Percentiles rank a stretch among this genome's conserved stretches.
Evolutionary conservation across 2,113 vertebrate species (phyloP).

Genomic region (Petrocephalus zakoni): DNA sequence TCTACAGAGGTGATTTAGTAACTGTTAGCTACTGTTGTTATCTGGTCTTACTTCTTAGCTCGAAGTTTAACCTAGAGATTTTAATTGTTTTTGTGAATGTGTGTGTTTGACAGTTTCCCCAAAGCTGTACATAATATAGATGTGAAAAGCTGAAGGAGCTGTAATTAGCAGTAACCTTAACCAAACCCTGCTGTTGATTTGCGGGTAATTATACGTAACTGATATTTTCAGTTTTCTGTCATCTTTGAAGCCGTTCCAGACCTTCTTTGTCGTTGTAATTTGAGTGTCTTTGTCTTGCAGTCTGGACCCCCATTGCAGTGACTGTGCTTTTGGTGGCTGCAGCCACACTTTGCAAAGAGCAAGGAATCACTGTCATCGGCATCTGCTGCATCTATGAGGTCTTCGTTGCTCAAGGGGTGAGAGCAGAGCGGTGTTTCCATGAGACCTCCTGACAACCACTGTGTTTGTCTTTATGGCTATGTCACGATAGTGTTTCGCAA

Average conservation of each 20-base stretch:
- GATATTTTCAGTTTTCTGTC: neutral
- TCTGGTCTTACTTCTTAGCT: neutral
- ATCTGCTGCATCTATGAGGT: constrained; percentile 96
- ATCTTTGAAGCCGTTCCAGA: neutral
- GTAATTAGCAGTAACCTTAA: neutral
- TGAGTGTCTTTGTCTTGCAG: constrained; percentile 56
- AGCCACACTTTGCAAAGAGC: constrained; percentile 94
- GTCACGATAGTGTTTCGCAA: constrained; percentile 9
- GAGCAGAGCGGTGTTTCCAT: constrained; percentile 30
- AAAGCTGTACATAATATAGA: neutral
- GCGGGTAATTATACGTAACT: constrained; percentile 1
- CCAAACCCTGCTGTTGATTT: neutral
- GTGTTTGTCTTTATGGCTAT: neutral
- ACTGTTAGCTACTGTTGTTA: neutral
- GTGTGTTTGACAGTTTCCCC: neutral
- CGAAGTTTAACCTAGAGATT: neutral
- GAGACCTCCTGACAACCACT: neutral
- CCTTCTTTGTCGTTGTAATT: neutral
- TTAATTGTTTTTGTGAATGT: neutral
- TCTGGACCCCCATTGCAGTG: constrained; percentile 83
- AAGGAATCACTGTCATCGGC: constrained; percentile 93
- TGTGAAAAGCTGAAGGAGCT: neutral
- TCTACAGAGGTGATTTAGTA: neutral
- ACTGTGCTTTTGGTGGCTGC: constrained; percentile 86
- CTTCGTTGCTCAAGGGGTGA: constrained; percentile 94